Evolutionary conservation across 2,888 invertebrate species (phyloP).

Genomic region (Pterobdella sp.): DNA sequence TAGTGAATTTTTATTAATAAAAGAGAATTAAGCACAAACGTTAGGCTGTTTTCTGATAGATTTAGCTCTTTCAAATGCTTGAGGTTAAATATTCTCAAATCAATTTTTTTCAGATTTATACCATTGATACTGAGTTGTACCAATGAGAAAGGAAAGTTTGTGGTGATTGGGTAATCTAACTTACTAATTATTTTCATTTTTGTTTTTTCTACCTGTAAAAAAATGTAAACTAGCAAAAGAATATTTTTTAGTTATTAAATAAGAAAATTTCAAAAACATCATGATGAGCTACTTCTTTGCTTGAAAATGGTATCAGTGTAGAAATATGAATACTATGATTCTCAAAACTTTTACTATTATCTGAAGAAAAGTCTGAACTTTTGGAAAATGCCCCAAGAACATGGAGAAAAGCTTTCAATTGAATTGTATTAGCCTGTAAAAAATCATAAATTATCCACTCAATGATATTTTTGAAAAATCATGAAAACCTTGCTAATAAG

Average conservation of each 20-base stretch:
- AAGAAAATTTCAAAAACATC: not conserved
- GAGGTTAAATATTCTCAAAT: constrained; percentile 6
- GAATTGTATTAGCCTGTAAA: not conserved
- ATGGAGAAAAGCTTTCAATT: constrained; percentile 4
- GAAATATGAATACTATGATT: not conserved
- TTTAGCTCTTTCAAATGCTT: not conserved
- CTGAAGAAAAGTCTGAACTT: not conserved
- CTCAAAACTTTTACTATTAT: not conserved
- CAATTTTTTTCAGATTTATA: not conserved
- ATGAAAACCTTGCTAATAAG: not conserved
- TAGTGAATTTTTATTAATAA: not conserved
- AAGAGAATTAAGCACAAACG: not conserved
- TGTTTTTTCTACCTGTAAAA: not conserved
- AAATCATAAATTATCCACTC: not conserved
- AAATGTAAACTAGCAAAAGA: not conserved
- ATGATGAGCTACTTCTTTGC: not conserved
- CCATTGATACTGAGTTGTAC: not conserved
- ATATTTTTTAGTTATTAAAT: not conserved
- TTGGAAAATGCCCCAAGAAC: not conserved
- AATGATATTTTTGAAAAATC: not conserved
- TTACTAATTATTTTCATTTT: not conserved
- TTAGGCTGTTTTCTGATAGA: not conserved
- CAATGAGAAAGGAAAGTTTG: not conserved
- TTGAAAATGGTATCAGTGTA: not conserved
- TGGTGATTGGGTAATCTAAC: not conserved